Evolutionary conservation across 2,113 vertebrate genomes (phyloP), one percentile per base, ranked within the genome.

Genomic region (Actinemys pallida): DNA sequence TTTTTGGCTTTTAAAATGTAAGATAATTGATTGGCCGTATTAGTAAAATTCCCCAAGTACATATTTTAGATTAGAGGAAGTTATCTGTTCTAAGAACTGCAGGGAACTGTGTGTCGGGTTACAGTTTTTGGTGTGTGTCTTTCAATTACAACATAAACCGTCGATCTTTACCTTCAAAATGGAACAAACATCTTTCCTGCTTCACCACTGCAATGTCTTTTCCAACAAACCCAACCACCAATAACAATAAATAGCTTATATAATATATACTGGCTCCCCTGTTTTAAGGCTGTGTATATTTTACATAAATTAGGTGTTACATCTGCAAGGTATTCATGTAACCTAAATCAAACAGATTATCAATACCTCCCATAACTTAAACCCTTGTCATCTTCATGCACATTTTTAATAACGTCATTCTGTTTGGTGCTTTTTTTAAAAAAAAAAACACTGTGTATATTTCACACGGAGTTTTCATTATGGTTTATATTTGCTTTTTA

Each of bases 61-160:
- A 0, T 80, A 47, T 79, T 90, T 85, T 5, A 79, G 42, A 24
- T 90, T 24, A 31, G 62, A 54, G 11, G 45, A 75, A 11, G 29
- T 0, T 75, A 3, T 35, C 89, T 11, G 0, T 42, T 62, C 0
- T 0, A 10, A n/a, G 45, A 14, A 8, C 14, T 35, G 39, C 29
- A 13, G 7, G 47, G 17, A 50, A 59, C 11, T 2, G 4, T 1
- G 6, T 19, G 14, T 56, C 89, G 84, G 17, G 27, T 19, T 80
- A 0, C 0, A 24, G 25, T 11, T 87, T 25, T 19, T 49, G 8
- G 1, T 76, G 31, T 0, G 1, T 3, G n/a, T 81, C 42, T 79
- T 69, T 45, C 17, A 2, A 1, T 42, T n/a, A 29, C 4, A 2
- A 11, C 8, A 22, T 16, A n/a, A 72, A 93, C 49, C 78, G 17